These are phyloP conservation scores for Atlantisia rogersi DNA, from an alignment of 2,113 vertebrate species.

Conservation along the genomic window DNA sequence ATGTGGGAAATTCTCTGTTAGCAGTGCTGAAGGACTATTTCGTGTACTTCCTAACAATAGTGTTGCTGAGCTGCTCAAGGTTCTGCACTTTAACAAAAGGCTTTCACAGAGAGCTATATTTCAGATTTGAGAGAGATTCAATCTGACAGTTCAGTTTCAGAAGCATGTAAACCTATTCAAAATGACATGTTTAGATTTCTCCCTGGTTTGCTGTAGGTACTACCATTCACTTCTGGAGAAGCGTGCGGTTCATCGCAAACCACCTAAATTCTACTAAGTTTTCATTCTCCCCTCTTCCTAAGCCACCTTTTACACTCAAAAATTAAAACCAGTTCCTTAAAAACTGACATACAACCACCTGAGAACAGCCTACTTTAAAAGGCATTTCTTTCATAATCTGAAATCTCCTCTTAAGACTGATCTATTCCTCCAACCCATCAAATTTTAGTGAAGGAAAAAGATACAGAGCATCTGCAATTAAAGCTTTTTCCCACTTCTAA, in stretches of 20 bases:
- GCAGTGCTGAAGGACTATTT: neutral
- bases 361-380: neutral
- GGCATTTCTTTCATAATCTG: neutral
- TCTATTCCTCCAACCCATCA: neutral
- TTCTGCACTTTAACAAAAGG: neutral
- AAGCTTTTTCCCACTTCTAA: neutral
- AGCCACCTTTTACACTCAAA: neutral
- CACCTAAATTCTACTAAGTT: neutral
- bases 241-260: neutral
- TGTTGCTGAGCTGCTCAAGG: conserved; percentile 5
- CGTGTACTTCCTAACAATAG: neutral
- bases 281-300: neutral
- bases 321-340: neutral
- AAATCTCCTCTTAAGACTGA: neutral
- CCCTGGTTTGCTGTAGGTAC: neutral
- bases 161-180: conserved; percentile 7
- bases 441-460: neutral
- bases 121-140: conserved; percentile 31
- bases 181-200: conserved; percentile 22
- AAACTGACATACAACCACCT: neutral
- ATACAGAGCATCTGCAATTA: neutral
- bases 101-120: neutral
- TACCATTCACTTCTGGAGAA: neutral
- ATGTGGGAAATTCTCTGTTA: neutral
- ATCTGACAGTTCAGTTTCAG: conserved; percentile 1